Conservation (phyloP, 2,113 vertebrate genomes). For the Cervus canadensis region DNA sequence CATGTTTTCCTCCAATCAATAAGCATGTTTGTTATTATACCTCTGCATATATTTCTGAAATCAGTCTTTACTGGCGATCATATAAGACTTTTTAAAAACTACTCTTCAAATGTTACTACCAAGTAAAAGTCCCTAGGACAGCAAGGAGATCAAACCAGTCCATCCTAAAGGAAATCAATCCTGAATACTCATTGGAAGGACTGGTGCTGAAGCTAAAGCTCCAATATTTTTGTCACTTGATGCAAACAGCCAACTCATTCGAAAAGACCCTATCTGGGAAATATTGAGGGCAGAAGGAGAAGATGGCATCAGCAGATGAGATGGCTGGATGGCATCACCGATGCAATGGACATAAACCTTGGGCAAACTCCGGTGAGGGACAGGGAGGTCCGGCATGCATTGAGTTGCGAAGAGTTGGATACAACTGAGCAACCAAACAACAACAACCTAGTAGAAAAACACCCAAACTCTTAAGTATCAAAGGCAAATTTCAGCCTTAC, state of each 20-base stretch:
- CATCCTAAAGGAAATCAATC: background rate
- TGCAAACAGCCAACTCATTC: background rate
- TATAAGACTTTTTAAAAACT: background rate
- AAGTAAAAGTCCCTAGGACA: background rate
- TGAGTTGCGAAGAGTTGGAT: background rate
- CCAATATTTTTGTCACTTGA: background rate
- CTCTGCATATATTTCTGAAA: background rate
- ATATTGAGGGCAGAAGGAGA: background rate
- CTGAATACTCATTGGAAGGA: background rate
- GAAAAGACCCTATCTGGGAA: background rate
- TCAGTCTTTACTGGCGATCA: background rate
- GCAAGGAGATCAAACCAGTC: background rate
- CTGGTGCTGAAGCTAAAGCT: background rate
- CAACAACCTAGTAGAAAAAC: background rate
- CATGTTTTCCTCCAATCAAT: background rate
- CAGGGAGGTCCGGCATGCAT: background rate
- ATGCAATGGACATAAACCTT: background rate
- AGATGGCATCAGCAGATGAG: background rate
- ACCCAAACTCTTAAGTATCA: background rate
- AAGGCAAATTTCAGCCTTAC: background rate
- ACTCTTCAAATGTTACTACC: background rate
- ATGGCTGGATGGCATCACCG: background rate
- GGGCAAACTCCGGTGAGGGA: background rate
- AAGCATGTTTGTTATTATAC: background rate
- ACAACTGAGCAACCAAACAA: background rate